Base-by-base conservation (phyloP, 2,888 invertebrate species). In the Sarcophaga carnaria region DNA sequence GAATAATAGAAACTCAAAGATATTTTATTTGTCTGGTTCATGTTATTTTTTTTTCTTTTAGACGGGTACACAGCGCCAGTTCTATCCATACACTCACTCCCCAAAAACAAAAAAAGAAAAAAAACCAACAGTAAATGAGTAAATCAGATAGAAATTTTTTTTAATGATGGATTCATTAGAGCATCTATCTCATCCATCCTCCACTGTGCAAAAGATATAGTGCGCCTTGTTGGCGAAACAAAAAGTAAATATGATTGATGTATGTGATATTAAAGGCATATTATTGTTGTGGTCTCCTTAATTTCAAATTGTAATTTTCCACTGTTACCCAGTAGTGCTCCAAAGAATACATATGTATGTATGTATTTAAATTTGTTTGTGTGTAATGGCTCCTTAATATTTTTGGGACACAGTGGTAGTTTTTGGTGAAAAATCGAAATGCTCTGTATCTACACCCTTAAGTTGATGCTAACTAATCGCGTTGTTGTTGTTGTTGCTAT, bases 391-490 rank as follows among this genome's bases (percentile, higher is more conserved):
- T 77, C 49, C 10, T 37, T 8, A 10, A 37, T 10, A 37, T 37
- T 37, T 37, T 37, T 62, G 27, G 49, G 22, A 25, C 49, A 54
- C 27, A 45, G 25, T 54, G 27, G 49, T 70, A 49, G 20, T 54
- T 76, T 84, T 84, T 76, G 59, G 87, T 87, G 87, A 87, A 87
- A 87, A 87, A 87, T 87, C 87, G 87, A 87, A 87, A 81, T 78
- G 64, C 76, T 78, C 69, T 79, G 71, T 84, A 87, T 84, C 84
- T 82, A 84, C 74, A 70, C 59, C 70, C 59, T 20, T 20, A 75
- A 47, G 69, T 72, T 77, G 64, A 45, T 72, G 60, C 62, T 69
- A 62, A 54, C 54, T 37, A 37, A 74, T 80, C 17, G 59, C 69
- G 45, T 37, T 71, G 45, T 62, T 81, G 37, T 63, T 66, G 66